Base-by-base conservation (phyloP, 2,797 vertebrate genomes). In the Centroberyx gerrardi region DNA sequence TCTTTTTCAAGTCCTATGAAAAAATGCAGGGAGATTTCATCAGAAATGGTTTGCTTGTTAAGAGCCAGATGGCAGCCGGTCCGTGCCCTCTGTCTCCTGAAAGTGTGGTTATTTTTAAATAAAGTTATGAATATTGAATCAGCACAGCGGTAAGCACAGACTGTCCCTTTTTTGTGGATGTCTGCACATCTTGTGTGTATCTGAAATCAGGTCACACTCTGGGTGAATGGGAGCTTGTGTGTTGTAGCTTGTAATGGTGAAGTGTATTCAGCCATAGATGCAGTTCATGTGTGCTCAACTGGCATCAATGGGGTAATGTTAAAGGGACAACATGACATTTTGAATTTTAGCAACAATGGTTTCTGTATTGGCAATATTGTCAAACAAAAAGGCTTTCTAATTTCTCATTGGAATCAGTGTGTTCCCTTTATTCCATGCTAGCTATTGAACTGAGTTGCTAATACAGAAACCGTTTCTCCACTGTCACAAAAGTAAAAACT, bases 71-170 rank as follows among this genome's bases (percentile, higher is more conserved):
- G 75, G 68, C 62, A 68, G 55, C 65, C 70, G 2, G 22, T 60
- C 13, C 67, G 70, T 61, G 10, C 62, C 2, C 51, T 40, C 8
- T 27, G 38, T 48, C 58, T 31, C 40, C 64, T 62, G 5, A 66
- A 65, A 70, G 12, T 61, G 36, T 42, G 48, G 74, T n/a, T 88
- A 69, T 82, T 88, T 87, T 78, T 78, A 85, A 81, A 84, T 71
- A 62, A 84, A 73, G 80, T 76, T 77, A 83, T 91, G 84, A 90
- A 89, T 89, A 89, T 91, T 89, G 83, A 90, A 91, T 89, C 52
- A 74, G 68, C 0, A 1, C 1, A 1, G 72, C 13, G 5, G 38
- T 15, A 42, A 72, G 80, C 68, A 82, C 76, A 84, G 61, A 33
- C 66, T 65, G 82, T 82, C 42, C 51, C 42, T 13, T 40, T 72